Evolutionary conservation across 1,140 invertebrate species (phyloP).

Genomic region (Schlechtendalia chinensis): DNA sequence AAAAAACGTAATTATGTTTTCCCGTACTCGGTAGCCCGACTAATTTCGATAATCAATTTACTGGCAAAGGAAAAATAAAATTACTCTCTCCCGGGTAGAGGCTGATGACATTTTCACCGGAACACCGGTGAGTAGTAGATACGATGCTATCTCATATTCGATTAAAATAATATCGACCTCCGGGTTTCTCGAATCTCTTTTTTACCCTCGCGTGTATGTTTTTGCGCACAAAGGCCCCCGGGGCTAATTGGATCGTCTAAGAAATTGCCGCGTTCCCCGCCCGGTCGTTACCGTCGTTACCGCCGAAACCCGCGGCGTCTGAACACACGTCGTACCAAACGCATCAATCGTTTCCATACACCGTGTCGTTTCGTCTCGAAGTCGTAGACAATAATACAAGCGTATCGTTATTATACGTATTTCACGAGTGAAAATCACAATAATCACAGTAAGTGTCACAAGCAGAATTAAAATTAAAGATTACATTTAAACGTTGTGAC

Average conservation of each 20-base stretch:
- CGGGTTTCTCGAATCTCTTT: background rate
- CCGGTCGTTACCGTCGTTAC: conserved; percentile 30
- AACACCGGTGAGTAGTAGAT: conserved; percentile 7
- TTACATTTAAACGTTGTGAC: too few relatives aligned
- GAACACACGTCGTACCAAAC: background rate
- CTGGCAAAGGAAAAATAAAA: conserved; percentile 13
- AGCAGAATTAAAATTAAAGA: too few relatives aligned
- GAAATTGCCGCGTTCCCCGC: background rate
- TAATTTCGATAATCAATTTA: conserved; percentile 46
- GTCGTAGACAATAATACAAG: too few relatives aligned
- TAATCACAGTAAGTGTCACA: too few relatives aligned
- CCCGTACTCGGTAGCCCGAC: conserved; percentile 34
- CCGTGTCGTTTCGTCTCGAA: too few relatives aligned
- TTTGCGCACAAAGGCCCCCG: conserved; percentile 28
- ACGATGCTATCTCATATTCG: background rate
- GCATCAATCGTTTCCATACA: background rate
- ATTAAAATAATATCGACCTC: conserved; percentile 42
- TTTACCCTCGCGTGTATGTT: background rate
- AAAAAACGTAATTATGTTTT: conserved; percentile 35
- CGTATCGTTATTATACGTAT: too few relatives aligned
- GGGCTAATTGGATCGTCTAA: conserved; percentile 33
- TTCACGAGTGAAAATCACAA: too few relatives aligned
- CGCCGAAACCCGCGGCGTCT: too few relatives aligned
- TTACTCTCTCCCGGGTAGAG: background rate
- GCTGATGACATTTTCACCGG: conserved; percentile 18